These are phyloP conservation scores for Peromyscus nudipes DNA, from an alignment of 2,797 vertebrate species.

Conservation along the genomic window DNA sequence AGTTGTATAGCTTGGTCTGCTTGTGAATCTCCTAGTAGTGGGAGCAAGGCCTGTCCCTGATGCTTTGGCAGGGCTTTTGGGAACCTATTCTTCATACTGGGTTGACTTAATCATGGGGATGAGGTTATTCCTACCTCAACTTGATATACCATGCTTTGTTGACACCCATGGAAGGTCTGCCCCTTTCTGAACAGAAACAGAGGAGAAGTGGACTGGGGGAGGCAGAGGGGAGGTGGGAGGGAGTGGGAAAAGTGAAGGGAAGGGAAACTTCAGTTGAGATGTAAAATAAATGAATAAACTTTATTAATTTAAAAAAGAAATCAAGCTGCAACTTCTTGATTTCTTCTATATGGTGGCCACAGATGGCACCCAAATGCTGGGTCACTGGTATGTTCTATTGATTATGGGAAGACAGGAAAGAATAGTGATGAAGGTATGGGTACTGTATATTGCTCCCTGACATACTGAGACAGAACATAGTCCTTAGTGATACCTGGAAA, in stretches of 20 bases:
- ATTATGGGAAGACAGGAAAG: background rate
- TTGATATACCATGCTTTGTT: background rate
- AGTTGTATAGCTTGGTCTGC: background rate
- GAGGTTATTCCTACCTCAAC: background rate
- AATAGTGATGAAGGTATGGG: background rate
- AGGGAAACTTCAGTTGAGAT: background rate
- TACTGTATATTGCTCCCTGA: background rate
- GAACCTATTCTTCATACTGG: background rate
- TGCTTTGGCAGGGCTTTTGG: background rate
- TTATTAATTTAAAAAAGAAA: background rate
- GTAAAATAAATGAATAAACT: background rate
- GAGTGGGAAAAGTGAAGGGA: background rate
- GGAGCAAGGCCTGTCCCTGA: background rate
- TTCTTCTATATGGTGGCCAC: background rate
- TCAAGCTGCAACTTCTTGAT: background rate
- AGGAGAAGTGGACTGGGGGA: background rate
- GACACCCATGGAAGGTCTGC: background rate
- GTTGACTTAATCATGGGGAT: background rate
- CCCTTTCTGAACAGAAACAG: background rate
- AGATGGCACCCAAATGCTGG: background rate
- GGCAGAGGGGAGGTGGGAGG: background rate
- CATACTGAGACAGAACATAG: background rate
- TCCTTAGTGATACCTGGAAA: background rate
- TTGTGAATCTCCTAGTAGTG: background rate
- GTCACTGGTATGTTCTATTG: background rate